These are phyloP conservation scores for Percopsis transmontana DNA, from an alignment of 2,113 vertebrate genomes.

Conservation along the genomic window DNA sequence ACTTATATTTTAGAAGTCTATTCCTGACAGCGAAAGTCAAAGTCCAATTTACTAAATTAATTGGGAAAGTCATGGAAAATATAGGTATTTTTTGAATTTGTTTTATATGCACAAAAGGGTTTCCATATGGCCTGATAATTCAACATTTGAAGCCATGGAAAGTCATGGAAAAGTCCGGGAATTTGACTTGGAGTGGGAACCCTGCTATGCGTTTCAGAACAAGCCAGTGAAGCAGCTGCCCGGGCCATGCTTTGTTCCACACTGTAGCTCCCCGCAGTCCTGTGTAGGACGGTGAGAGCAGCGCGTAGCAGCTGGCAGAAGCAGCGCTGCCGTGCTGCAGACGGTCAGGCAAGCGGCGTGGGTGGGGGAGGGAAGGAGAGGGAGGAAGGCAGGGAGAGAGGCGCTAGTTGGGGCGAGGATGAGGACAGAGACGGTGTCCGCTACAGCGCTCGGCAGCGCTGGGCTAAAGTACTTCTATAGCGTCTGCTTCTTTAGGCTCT, in stretches of 20 bases:
- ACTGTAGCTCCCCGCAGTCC: conserved; percentile 62
- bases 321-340: conserved; percentile 45
- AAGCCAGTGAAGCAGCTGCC: too few relatives aligned
- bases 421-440: conserved; percentile 78
- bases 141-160: too few relatives aligned
- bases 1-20: too few relatives aligned
- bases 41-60: too few relatives aligned
- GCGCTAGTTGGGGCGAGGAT: conserved; percentile 65
- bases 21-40: too few relatives aligned
- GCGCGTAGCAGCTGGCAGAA: conserved; percentile 61
- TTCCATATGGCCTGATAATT: too few relatives aligned
- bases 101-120: too few relatives aligned
- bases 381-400: conserved; percentile 38
- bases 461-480: conserved; percentile 80
- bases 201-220: too few relatives aligned
- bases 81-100: too few relatives aligned
- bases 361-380: conserved; percentile 35
- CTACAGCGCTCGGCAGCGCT: conserved; percentile 66
- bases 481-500: conserved; percentile 77
- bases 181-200: too few relatives aligned
- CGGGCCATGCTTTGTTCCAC: conserved; percentile 24
- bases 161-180: too few relatives aligned
- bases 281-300: conserved; percentile 69
- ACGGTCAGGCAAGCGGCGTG: background rate
- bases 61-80: too few relatives aligned